phyloP scores from a whole-genome alignment of 92 coral and sea anemone species.

The Parazoanthus atlanticus region DNA sequence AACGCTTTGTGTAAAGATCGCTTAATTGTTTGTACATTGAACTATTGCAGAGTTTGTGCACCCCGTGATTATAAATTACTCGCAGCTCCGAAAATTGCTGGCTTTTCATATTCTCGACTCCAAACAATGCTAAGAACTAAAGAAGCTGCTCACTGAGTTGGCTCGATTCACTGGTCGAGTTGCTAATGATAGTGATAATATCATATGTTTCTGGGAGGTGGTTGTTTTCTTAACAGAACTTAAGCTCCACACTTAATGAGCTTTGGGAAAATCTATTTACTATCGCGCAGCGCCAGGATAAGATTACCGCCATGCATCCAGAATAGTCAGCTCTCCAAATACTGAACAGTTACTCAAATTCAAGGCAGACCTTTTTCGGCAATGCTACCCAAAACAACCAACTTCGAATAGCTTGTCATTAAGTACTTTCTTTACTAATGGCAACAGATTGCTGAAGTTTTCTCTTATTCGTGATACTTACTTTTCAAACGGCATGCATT shows the following conservation, averaged over 20 bases:
- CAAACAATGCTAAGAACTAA: background rate
- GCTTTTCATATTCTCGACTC: background rate
- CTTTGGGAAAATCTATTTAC: background rate
- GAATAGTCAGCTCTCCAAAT: background rate
- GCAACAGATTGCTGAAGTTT: background rate
- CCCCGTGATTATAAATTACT: background rate
- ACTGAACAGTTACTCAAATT: background rate
- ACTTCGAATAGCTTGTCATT: background rate
- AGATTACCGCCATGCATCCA: background rate
- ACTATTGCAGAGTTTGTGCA: background rate
- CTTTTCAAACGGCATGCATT: background rate
- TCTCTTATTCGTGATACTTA: conserved; percentile 13
- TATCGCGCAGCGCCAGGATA: background rate
- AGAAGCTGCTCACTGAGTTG: background rate
- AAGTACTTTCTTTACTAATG: too few species aligned
- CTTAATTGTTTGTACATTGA: conserved; percentile 5
- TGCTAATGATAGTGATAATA: conserved; percentile 16
- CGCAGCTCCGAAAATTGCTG: conserved; percentile 11
- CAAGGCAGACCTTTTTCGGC: background rate
- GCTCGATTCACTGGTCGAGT: background rate
- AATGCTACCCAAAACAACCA: background rate
- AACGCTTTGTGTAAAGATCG: background rate
- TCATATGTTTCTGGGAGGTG: background rate
- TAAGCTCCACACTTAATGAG: background rate
- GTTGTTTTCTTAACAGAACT: background rate